Base-by-base conservation (phyloP, 2,113 vertebrate genomes). In the Phrynosoma platyrhinos region DNA sequence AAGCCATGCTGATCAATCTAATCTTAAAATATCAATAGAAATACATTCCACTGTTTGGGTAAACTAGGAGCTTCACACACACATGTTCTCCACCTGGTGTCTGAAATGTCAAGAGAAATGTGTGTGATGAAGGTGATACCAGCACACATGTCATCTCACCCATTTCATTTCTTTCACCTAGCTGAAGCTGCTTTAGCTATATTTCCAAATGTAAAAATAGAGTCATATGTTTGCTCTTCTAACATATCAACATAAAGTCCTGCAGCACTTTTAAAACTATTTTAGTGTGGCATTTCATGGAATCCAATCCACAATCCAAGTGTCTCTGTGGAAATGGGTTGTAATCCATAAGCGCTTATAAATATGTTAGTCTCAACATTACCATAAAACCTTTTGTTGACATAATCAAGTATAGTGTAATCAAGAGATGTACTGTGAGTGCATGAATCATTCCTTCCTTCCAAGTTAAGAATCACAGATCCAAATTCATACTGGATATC, bases 401-500 rank as follows among this genome's bases (percentile, higher is more conserved):
- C 52, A 83, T 40, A 78, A 83, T 78, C 42, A 77, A 83, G 81
- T 27, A 13, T 55, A 32, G 18, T 32, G 64, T 69, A 86, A 86
- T 79, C 42, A 82, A 62, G n/a, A 55, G 21, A 32, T 68, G 42
- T 52, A 40, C 9, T 10, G 36, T 53, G 42, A 18, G 72, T 72
- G 68, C 53, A 9, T 83, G 72, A 55, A 72, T n/a, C 42, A 76
- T 74, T 66, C 55, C 55, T 72, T 74, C 66, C 23, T 75, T 75
- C 42, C 72, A 77, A 53, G 80, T 77, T 76, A 79, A 83, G 10
- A 80, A 74, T 58, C 40, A n/a, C 77, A 72, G 79, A 27, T 8
- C 72, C 12, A 88, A 78, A 66, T 36, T 90, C 9, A 58, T 83
- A 64, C 72, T 71, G 74, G 13, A 85, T 88, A 74, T 71, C 40